Conservation (phyloP, 2,113 vertebrate species). For the Passer domesticus region DNA sequence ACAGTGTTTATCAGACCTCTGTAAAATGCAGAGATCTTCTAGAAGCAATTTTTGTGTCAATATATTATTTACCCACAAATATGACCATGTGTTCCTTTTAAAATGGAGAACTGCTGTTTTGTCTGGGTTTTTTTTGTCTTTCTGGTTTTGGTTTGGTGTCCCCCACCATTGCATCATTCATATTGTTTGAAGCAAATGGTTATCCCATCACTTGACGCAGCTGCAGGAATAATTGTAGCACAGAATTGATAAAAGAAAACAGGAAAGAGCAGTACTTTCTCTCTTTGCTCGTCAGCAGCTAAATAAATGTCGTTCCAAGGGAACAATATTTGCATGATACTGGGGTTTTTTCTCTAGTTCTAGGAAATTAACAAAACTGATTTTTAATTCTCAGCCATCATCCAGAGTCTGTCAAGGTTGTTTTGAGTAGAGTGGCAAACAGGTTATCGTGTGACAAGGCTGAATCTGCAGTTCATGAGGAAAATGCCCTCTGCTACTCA, state of each 20-base stretch:
- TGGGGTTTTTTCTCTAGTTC: background rate
- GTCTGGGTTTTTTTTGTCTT: background rate
- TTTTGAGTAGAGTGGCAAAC: background rate
- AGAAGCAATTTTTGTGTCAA: background rate
- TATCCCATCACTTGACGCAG: background rate
- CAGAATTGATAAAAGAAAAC: background rate
- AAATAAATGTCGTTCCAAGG: background rate
- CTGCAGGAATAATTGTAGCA: background rate
- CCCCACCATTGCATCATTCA: fast-evolving
- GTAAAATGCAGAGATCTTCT: background rate
- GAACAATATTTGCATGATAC: background rate
- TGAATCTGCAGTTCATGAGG: background rate
- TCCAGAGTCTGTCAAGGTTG: background rate
- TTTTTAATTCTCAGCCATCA: background rate
- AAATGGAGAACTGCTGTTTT: background rate
- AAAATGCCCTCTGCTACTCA: background rate
- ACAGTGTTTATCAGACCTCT: background rate
- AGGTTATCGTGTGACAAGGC: background rate
- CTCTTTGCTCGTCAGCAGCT: background rate
- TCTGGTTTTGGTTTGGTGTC: background rate
- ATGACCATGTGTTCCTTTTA: background rate
- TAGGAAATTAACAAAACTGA: background rate
- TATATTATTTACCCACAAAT: background rate
- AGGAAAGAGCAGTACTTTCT: background rate
- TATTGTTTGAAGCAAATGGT: background rate